Percentiles rank a stretch among this genome's conserved stretches.
These are phyloP conservation scores for Sarcoramphus papa DNA, from an alignment of 2,797 vertebrate genomes.

Conservation along the genomic window DNA sequence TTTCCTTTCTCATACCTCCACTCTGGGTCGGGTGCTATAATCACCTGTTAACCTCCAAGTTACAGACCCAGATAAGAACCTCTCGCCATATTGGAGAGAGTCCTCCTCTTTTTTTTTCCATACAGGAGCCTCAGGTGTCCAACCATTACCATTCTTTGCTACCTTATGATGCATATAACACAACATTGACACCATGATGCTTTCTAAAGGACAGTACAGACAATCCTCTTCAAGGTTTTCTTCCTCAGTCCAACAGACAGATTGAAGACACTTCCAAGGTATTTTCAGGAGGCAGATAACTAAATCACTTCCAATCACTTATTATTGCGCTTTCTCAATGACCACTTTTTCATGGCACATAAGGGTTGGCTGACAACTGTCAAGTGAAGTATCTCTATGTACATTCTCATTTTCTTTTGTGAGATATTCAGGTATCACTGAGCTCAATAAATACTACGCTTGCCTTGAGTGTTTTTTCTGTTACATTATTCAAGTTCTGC, in stretches of 20 bases:
- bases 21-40: not conserved
- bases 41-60: not conserved
- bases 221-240: not conserved
- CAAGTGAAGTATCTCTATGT: not conserved
- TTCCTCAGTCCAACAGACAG: not conserved
- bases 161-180: not conserved
- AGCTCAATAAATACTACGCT: not conserved
- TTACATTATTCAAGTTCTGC: not conserved
- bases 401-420: not conserved
- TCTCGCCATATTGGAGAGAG: not conserved
- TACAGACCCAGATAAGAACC: not conserved
- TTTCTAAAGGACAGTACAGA: not conserved
- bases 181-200: not conserved
- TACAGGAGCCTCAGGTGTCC: not conserved
- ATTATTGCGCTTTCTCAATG: not conserved
- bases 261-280: not conserved
- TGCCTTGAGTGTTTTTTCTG: not conserved
- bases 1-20: not conserved
- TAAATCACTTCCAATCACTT: not conserved
- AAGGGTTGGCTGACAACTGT: not conserved
- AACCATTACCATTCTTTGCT: not conserved
- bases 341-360: not conserved
- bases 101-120: not conserved
- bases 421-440: not conserved
- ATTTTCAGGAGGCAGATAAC: not conserved